Base-by-base conservation (phyloP, 2,113 vertebrate species). In the Vidua macroura region DNA sequence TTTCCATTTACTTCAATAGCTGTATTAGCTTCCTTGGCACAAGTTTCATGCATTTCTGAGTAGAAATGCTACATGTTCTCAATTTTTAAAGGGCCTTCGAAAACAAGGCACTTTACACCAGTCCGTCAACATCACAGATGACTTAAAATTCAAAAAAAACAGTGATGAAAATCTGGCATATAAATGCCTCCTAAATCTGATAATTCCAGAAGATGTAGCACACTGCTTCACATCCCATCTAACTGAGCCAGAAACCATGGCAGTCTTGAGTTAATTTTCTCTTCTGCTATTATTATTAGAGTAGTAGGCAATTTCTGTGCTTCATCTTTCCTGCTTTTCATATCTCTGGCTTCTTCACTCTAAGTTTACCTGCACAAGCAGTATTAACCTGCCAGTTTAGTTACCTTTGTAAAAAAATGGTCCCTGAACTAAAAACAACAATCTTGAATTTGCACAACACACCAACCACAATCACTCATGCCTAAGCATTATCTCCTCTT, bases 61-160 rank as follows among this genome's bases (percentile, higher is more conserved):
- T 23, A 88, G 55, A 83, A 90, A 90, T 79, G 53, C 83, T 87
- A 49, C 63, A 85, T 7, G 1, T 79, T 79, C 49, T 48, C 49
- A 53, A n/a, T 88, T 94, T 93, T 76, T 73, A 94, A 95, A 94
- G 41, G 53, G 55, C 21, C 75, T 93, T 83, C 41, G 72, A 79
- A 90, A 83, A 41, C 39, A 41, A 88, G 31, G 28, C 24, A 48
- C 33, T 93, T 93, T 72, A 82, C 39, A 72, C 24, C 67, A 76
- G 62, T 70, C 64, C 87, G 87, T 69, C 62, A 92, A 58, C 58
- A 90, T 27, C 49, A 64, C 35, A 84, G 44, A 90, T 20, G 19
- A 53, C 73, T 81, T 83, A 67, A 86, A 92, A 93, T 86, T 92
- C 93, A 92, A 56, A 91, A 93, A 93, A 19, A 83, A 88, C 76